Base-by-base conservation (phyloP, 1,140 invertebrate species). In the Meteorus sp. region DNA sequence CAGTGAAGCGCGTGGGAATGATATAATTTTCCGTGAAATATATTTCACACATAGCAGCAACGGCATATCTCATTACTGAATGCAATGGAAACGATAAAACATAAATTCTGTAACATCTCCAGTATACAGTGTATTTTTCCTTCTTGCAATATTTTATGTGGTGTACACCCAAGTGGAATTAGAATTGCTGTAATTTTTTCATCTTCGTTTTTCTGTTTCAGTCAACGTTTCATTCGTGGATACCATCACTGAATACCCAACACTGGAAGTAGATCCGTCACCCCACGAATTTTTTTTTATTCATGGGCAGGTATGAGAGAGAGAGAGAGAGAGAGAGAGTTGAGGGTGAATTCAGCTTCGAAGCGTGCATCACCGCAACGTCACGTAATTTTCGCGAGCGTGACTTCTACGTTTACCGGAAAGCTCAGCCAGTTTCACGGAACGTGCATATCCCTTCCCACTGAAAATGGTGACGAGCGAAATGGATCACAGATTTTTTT, bases 351-450 rank as follows among this genome's bases (percentile, higher is more conserved):
- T n/a, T n/a, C n/a, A n/a, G 31, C 25, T 15, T 51, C 8, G 20
- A 29, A 22, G 19, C n/a, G n/a, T 13, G 27, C 47, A 52, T 45
- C 52, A 35, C n/a, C n/a, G n/a, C 37, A 41, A 33, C 56, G 45
- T 62, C 60, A 58, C 60, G 60, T 62, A 58, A 62, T 55, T 58
- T 47, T 55, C 43, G 27, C n/a, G 56, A 63, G 57, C 57, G 52
- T 63, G 56, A 63, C 51, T 63, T 59, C 44, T 56, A 41, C 52
- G 41, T 43, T 22, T 31, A 23, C 56, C 56, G 44, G 56, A 59
- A 62, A 43, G 56, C 44, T 31, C 33, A 37, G 9, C 37, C 35
- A 33, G 57, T 59, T 63, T 45, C 47, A 52, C 57, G 29, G 25
- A 33, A 59, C 52, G 52, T 63, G 61, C 52, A 59, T 22, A 48